These are phyloP conservation scores for Chalcis sispes DNA, from an alignment of 2,888 invertebrate genomes.

Conservation along the genomic window DNA sequence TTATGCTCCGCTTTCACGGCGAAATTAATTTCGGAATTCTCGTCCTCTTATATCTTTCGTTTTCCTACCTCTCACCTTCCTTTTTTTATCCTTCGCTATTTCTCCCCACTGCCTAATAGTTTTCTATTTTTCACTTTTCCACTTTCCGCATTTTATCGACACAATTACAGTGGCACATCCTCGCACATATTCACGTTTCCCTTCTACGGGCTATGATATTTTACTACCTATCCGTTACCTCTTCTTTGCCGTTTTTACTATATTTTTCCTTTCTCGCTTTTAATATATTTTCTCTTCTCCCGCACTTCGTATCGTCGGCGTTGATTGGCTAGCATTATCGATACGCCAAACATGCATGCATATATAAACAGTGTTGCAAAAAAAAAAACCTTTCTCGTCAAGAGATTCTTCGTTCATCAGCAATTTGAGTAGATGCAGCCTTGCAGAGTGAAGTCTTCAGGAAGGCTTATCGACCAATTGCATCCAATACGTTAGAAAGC, in stretches of 20 bases:
- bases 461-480: conserved; percentile 61
- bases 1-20: no score
- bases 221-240: not conserved
- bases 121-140: not conserved
- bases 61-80: conserved; percentile 24
- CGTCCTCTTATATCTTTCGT: conserved; percentile 28
- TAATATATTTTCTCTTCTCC: conserved; percentile 19
- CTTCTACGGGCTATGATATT: no score
- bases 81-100: not conserved
- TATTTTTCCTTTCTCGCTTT: conserved; percentile 21
- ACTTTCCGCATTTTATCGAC: not conserved
- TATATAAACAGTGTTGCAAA: conserved; percentile 12
- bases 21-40: conserved; percentile 40
- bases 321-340: not conserved
- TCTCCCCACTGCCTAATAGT: not conserved
- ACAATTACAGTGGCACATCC: no score
- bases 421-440: conserved; percentile 56
- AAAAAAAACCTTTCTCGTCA: conserved; percentile 44
- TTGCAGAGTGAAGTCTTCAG: conserved; percentile 19
- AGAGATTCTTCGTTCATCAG: conserved; percentile 51
- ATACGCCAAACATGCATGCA: no score
- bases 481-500: conserved; percentile 64
- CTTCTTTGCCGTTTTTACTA: not conserved
- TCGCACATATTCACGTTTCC: no score
- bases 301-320: conserved; percentile 1